These are phyloP conservation scores for Pararge aegeria DNA, from an alignment of 1,140 invertebrate genomes.

Conservation along the genomic window DNA sequence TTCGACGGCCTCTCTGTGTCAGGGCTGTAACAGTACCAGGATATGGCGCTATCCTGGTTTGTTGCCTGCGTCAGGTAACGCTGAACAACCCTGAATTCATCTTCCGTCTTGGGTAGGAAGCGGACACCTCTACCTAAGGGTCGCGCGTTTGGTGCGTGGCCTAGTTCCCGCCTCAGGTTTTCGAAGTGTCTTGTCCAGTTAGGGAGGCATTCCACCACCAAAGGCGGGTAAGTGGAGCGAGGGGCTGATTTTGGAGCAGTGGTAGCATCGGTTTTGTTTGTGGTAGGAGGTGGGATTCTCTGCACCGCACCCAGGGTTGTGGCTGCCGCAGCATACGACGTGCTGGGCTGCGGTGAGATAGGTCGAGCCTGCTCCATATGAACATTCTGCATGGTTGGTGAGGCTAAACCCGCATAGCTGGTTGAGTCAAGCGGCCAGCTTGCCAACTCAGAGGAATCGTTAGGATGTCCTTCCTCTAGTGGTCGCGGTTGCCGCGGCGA, in stretches of 20 bases:
- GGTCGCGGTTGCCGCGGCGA: no score
- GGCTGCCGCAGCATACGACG: no score
- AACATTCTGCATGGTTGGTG: background rate
- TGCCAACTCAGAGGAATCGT: no score
- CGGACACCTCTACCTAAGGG: background rate
- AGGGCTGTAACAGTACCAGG: constrained; percentile 7
- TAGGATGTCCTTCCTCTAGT: no score
- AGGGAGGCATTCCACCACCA: constrained; percentile 8
- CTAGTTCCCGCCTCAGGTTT: background rate
- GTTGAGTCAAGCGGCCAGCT: background rate
- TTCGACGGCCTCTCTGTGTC: background rate
- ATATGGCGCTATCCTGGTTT: background rate
- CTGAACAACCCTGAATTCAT: background rate
- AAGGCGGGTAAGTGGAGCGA: constrained; percentile 2
- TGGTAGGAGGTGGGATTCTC: no score
- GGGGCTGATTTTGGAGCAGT: no score
- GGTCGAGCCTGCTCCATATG: background rate
- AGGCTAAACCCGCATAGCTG: background rate
- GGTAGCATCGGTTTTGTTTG: no score
- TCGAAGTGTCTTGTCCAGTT: constrained; percentile 1
- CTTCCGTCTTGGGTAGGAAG: background rate
- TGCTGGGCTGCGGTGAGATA: no score
- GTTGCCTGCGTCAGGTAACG: background rate
- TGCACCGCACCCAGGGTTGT: no score
- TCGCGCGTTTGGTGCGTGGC: background rate